phyloP scores from a whole-genome alignment of 2,797 vertebrate genomes.

The Hoplostethus mediterraneus region DNA sequence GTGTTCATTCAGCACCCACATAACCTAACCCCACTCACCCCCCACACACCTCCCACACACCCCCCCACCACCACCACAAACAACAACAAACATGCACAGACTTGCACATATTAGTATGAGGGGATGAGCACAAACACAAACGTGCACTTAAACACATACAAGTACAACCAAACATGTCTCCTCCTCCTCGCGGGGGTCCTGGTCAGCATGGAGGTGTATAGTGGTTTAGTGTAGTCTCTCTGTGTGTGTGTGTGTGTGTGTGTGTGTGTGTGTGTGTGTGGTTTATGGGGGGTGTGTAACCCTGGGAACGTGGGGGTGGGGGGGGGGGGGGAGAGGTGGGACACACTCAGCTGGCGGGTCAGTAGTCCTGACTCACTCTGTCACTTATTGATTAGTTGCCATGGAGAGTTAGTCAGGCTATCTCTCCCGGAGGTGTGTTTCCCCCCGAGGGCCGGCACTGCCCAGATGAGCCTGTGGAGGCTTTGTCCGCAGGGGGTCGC shows the following conservation, averaged over 20 bases:
- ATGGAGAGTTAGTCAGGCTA: slow-evolving; percentile 92
- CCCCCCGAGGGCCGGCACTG: slow-evolving; percentile 84
- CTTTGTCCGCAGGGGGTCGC: slow-evolving; percentile 77
- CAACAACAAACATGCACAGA: not conserved
- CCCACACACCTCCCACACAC: not conserved
- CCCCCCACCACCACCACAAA: not conserved
- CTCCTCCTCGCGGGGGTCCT: slow-evolving; percentile 14
- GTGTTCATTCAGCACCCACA: slow-evolving; percentile 36
- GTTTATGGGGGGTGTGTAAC: slow-evolving; percentile 70
- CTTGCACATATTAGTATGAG: not conserved
- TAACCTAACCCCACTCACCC: slow-evolving; percentile 41
- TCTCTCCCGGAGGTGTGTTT: slow-evolving; percentile 89
- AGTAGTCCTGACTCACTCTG: slow-evolving; percentile 87
- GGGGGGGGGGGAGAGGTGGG: too few relatives aligned
- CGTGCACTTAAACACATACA: not conserved
- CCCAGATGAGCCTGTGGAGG: slow-evolving; percentile 86
- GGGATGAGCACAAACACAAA: not conserved
- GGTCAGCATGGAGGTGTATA: slow-evolving; percentile 34
- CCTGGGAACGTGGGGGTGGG: slow-evolving; percentile 81
- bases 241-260: too few relatives aligned
- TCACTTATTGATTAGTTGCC: slow-evolving; percentile 97
- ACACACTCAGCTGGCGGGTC: slow-evolving; percentile 67
- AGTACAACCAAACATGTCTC: slow-evolving; percentile 16
- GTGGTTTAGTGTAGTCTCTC: slow-evolving; percentile 40
- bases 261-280: slow-evolving; percentile 12